Percentiles rank a stretch among this genome's conserved stretches.
Conservation (phyloP, 2,888 invertebrate genomes). For the Protodeltote pygarga region DNA sequence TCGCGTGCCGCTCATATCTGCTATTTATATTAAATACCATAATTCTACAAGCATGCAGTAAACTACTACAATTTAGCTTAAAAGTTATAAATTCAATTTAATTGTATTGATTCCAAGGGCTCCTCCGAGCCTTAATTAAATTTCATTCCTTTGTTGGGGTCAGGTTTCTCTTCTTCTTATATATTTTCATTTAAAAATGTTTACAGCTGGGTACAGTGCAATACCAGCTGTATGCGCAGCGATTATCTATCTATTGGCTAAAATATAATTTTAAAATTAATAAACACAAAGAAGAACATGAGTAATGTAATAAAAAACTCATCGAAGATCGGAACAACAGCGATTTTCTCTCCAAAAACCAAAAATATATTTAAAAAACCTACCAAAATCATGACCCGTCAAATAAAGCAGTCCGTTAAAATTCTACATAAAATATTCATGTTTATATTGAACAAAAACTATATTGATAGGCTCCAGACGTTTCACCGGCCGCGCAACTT, state of each 20-base stretch:
- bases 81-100: constrained; percentile 9
- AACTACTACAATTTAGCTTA: constrained; percentile 12
- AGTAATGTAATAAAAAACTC: no score
- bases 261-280: no score
- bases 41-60: constrained; percentile 22
- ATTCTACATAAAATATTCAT: constrained; percentile 29
- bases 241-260: no score
- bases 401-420: constrained; percentile 24
- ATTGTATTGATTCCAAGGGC: no score
- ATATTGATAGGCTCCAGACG: constrained; percentile 29
- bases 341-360: background rate
- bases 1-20: constrained; percentile 12
- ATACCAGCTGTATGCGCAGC: no score
- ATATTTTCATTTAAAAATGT: no score
- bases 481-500: constrained; percentile 33
- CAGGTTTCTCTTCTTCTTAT: no score
- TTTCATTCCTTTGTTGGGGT: no score
- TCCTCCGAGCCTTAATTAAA: no score
- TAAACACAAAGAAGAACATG: no score
- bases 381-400: constrained; percentile 17
- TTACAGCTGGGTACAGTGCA: no score
- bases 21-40: constrained; percentile 24
- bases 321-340: background rate
- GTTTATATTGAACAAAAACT: constrained; percentile 36
- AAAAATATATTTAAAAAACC: background rate